A percentile compares a stretch with the other conserved stretches of the same genome.
Evolutionary conservation across 2,888 invertebrate genomes (phyloP).

Genomic region (Scotopteryx bipunctaria): DNA sequence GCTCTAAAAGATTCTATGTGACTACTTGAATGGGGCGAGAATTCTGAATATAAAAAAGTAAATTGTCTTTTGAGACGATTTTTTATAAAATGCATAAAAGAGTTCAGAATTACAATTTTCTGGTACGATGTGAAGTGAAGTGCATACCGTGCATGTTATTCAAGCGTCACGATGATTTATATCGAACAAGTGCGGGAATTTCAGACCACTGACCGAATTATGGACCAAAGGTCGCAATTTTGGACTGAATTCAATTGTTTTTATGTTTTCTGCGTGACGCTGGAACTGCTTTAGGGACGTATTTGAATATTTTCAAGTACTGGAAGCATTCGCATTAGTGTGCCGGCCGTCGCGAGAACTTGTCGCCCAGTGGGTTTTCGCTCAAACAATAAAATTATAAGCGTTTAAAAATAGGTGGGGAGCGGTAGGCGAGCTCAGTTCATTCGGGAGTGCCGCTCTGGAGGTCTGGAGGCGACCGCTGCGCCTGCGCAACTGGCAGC

Average conservation of each 20-base stretch:
- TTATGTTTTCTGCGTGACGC: slow-evolving; percentile 45
- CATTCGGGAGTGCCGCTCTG: slow-evolving; percentile 61
- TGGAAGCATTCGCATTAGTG: slow-evolving; percentile 70
- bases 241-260: slow-evolving; percentile 47
- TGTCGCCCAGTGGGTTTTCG: slow-evolving; percentile 76
- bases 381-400: slow-evolving; percentile 82
- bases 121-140: neutral
- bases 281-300: slow-evolving; percentile 43
- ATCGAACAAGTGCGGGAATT: slow-evolving; percentile 20
- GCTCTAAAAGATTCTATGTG: neutral
- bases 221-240: slow-evolving; percentile 42
- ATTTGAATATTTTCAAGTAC: slow-evolving; percentile 39
- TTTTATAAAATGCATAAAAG: too few species aligned
- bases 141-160: neutral
- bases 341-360: slow-evolving; percentile 70
- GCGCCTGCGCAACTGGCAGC: slow-evolving; percentile 73
- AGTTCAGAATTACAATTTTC: neutral
- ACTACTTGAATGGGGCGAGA: neutral
- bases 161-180: slow-evolving; percentile 15
- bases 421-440: slow-evolving; percentile 52
- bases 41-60: neutral
- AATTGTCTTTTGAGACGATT: neutral
- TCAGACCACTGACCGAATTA: slow-evolving; percentile 30
- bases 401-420: slow-evolving; percentile 75
- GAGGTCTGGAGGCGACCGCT: slow-evolving; percentile 74